These are phyloP conservation scores for Sternotherus odoratus DNA, from an alignment of 2,797 vertebrate species.

Conservation along the genomic window DNA sequence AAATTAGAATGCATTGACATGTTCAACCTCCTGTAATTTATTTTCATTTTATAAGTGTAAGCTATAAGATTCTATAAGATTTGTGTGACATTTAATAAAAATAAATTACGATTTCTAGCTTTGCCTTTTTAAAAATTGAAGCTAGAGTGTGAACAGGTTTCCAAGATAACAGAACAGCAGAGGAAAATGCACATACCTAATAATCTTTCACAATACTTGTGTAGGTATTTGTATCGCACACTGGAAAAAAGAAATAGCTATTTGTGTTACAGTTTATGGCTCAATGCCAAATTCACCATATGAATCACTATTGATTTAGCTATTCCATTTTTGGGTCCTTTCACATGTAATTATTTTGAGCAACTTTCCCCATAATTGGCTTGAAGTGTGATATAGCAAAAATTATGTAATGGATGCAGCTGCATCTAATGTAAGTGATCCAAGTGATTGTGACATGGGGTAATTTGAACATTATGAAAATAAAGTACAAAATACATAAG, in stretches of 20 bases:
- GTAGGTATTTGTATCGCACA: neutral
- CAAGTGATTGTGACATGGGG: slow-evolving; percentile 39
- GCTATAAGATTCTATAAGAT: neutral
- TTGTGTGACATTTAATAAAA: accelerated
- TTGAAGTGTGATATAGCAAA: slow-evolving; percentile 33
- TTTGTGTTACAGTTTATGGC: neutral
- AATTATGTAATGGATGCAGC: slow-evolving; percentile 46
- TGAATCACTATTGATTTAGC: slow-evolving; percentile 14
- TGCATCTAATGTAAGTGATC: neutral
- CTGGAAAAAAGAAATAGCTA: neutral
- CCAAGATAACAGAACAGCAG: neutral
- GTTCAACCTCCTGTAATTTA: neutral
- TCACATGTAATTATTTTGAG: neutral
- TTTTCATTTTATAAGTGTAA: neutral
- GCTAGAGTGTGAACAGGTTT: neutral
- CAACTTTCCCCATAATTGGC: slow-evolving; percentile 12
- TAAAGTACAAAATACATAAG: slow-evolving; percentile 23
- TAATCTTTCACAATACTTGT: neutral
- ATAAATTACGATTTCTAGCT: neutral
- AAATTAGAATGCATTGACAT: neutral
- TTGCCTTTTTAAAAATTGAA: neutral
- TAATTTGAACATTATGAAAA: slow-evolving; percentile 44
- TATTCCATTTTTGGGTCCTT: slow-evolving; percentile 7
- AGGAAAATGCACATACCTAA: neutral
- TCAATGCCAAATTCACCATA: neutral